Base-by-base conservation (phyloP, 2,888 invertebrate genomes). In the Drosophila peninsularis region DNA sequence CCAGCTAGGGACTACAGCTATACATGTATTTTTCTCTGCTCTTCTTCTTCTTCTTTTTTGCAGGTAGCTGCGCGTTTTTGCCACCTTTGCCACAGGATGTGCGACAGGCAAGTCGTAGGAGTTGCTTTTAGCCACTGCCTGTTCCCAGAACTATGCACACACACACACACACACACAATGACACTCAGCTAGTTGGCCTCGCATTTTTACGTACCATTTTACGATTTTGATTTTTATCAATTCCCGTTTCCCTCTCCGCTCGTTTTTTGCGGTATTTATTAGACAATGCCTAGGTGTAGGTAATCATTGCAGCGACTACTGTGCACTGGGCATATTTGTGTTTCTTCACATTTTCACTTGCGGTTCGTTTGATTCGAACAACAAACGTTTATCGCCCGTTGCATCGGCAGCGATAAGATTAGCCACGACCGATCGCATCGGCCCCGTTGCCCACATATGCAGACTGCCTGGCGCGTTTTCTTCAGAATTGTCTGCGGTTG, bases 31-130 rank as follows among this genome's bases (percentile, higher is more conserved):
- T 50, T 10, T 13, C 41, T 11, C 41, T 19, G n/a, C n/a, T 5
- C 30, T 47, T 13, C 32, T 34, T 21, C 49, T 49, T 9, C 1
- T 62, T 71, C 52, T 70, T 71, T 80, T 61, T 73, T 73, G 73
- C 83, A 84, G 83, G 83, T 84, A 88, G 75, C 80, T 58, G 47
- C 39, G 70, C 75, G 86, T 86, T 88, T 83, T 84, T 88, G 88
- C 88, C 88, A 84, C 83, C 86, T 88, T 84, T 88, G 86, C 82
- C 78, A 80, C 88, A 84, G 86, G 88, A 88, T 85, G 86, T 86
- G 52, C 17, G 60, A 61, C 73, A 73, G 86, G 75, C 80, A 73
- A 75, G 65, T 57, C 62, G 88, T 85, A 88, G 83, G 83, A 82
- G 82, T 78, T 73, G 76, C 50, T 73, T 34, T 67, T 52, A 36